phyloP scores from a whole-genome alignment of 2,113 vertebrate genomes.

The Elanoides forficatus region DNA sequence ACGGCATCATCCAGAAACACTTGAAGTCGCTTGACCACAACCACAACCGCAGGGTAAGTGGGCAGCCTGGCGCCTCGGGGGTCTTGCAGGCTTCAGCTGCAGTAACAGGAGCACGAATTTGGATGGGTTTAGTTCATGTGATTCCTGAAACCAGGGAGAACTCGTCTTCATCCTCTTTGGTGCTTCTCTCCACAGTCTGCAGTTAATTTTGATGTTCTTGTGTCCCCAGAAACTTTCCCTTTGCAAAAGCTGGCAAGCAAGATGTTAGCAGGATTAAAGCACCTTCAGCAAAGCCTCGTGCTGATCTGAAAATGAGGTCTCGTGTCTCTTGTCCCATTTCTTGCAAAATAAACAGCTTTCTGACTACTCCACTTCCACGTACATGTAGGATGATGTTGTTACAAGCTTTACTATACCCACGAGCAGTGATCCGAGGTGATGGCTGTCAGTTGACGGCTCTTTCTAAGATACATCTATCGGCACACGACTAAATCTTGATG shows the following conservation, averaged over 20 bases:
- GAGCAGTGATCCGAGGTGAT: not conserved
- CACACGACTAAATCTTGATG: accelerated
- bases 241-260: accelerated
- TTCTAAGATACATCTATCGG: not conserved
- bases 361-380: not conserved
- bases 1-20: slow-evolving; percentile 88
- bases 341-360: not conserved
- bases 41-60: slow-evolving; percentile 86
- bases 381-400: accelerated
- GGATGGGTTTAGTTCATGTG: no score
- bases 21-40: slow-evolving; percentile 88
- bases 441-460: not conserved
- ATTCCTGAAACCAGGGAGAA: not conserved
- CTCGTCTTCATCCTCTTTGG: not conserved
- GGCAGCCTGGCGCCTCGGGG: not conserved
- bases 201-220: no score
- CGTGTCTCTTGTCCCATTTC: not conserved
- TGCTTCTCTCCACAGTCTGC: accelerated
- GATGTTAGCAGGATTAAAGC: not conserved
- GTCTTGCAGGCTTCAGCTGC: not conserved
- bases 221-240: not conserved
- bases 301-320: accelerated
- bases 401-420: not conserved
- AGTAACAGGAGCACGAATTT: accelerated
- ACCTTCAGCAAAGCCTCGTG: not conserved